Percentiles rank a stretch among this genome's conserved stretches.
Evolutionary conservation across 2,113 vertebrate species (phyloP).

Genomic region (Tenrec ecaudatus): DNA sequence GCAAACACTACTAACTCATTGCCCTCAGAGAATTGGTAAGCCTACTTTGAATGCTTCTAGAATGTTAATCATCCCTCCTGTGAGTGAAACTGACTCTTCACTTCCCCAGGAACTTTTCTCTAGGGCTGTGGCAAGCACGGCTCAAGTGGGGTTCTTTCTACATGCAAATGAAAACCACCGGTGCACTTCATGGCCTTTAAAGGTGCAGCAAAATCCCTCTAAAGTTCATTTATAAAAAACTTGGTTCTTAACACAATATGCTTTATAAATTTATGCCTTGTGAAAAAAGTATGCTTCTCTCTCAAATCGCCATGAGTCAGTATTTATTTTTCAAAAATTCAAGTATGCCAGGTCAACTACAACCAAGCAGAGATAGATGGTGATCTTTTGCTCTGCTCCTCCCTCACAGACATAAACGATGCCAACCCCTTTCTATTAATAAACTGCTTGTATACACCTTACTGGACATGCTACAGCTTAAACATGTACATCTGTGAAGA

Average conservation of each 20-base stretch:
- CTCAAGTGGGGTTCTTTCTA: constrained; percentile 36
- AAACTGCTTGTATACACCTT: constrained; percentile 14
- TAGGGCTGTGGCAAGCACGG: neutral
- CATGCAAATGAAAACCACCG: constrained; percentile 62
- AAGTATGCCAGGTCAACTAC: constrained; percentile 31
- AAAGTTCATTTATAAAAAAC: constrained; percentile 60
- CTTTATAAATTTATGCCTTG: constrained; percentile 21
- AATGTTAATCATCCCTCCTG: constrained; percentile 40
- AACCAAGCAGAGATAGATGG: constrained; percentile 32
- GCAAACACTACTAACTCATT: constrained; percentile 40
- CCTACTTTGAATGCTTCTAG: constrained; percentile 16
- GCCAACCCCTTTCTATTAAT: neutral
- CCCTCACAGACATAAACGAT: constrained; percentile 21
- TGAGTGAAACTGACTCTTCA: constrained; percentile 63
- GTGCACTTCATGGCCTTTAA: constrained; percentile 16
- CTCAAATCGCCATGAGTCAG: constrained; percentile 48
- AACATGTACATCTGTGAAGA: neutral
- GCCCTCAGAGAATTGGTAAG: neutral
- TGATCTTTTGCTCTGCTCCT: constrained; percentile 27
- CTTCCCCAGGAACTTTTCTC: constrained; percentile 43
- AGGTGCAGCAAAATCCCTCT: constrained; percentile 35
- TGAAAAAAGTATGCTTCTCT: constrained; percentile 15
- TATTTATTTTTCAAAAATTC: constrained; percentile 32
- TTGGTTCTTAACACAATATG: neutral
- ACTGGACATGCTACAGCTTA: constrained; percentile 53